Conservation (phyloP, 2,888 invertebrate species). For the Ennomos fuscantarius region DNA sequence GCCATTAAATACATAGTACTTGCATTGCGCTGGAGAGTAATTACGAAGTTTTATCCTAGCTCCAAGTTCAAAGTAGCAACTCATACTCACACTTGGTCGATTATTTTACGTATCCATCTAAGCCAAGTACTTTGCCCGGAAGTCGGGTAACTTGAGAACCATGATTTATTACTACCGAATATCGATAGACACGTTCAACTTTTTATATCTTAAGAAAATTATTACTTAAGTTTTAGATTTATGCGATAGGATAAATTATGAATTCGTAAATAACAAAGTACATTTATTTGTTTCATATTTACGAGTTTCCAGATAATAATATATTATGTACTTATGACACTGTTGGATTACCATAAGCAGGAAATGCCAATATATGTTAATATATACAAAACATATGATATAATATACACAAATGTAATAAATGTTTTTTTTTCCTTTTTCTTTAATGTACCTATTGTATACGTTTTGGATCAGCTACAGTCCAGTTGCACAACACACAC, state of each 20-base stretch:
- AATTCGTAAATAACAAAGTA: constrained; percentile 9
- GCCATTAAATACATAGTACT: constrained; percentile 34
- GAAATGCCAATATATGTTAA: too few species aligned
- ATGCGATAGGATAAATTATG: constrained; percentile 30
- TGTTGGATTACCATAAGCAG: too few species aligned
- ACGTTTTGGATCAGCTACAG: too few species aligned
- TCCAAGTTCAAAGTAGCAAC: constrained; percentile 15
- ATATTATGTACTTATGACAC: too few species aligned
- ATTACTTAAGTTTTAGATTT: constrained; percentile 36
- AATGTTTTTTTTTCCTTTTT: too few species aligned
- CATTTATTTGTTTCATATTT: constrained; percentile 2
- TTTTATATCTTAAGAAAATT: constrained; percentile 33
- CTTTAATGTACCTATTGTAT: too few species aligned
- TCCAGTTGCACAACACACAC: too few species aligned
- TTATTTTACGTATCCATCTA: constrained; percentile 28
- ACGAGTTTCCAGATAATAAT: too few species aligned
- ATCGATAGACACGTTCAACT: constrained; percentile 38
- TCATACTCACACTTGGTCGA: constrained; percentile 21
- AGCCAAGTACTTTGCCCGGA: constrained; percentile 18
- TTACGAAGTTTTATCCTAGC: constrained; percentile 22
- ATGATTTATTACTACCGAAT: constrained; percentile 36
- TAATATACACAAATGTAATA: too few species aligned
- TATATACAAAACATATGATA: too few species aligned
- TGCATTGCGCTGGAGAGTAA: constrained; percentile 14
- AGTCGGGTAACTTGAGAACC: constrained; percentile 23